Conservation (phyloP, 2,888 invertebrate species). For the Chrysolina oricalcia region DNA sequence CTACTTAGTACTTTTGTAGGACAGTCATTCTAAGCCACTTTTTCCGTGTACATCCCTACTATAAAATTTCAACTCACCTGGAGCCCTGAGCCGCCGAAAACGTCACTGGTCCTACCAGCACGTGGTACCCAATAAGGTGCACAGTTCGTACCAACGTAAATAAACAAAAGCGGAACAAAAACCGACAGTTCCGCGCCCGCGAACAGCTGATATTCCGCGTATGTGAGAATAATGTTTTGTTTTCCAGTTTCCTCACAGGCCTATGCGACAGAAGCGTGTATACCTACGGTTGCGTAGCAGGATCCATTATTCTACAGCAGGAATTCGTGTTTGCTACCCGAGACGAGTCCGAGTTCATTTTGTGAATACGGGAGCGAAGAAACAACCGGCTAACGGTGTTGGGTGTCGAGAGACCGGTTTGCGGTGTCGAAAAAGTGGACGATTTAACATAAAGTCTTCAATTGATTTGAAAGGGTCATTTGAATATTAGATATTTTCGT, state of each 20-base stretch:
- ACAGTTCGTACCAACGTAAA: conserved; percentile 2
- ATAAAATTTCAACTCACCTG: conserved; percentile 5
- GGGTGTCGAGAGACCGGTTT: conserved; percentile 13
- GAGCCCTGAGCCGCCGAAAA: not conserved
- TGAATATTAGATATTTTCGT: not conserved
- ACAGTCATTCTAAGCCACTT: too few relatives aligned
- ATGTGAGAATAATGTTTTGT: conserved; percentile 9
- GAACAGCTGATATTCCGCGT: conserved; percentile 9
- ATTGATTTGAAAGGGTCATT: not conserved
- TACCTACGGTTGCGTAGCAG: conserved; percentile 16
- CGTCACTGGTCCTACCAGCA: not conserved
- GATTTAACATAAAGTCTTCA: not conserved
- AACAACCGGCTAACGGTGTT: conserved; percentile 15
- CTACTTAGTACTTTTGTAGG: too few relatives aligned
- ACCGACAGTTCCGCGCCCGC: not conserved
- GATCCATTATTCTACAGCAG: conserved; percentile 3
- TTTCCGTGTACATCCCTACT: too few relatives aligned
- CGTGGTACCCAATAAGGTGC: conserved; percentile 1
- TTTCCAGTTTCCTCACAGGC: conserved; percentile 8
- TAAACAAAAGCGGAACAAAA: conserved; percentile 1
- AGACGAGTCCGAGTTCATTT: conserved; percentile 5
- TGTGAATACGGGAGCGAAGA: conserved; percentile 13
- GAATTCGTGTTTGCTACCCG: conserved; percentile 4
- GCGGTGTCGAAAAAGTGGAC: conserved; percentile 1
- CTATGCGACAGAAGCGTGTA: conserved; percentile 3